Evolutionary conservation across 2,113 vertebrate species (phyloP).

Genomic region (human): GRCh38 chr11:19941501-19942000

Average conservation of each 20-base stretch:
- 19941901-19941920: background rate
- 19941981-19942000: background rate
- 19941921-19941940: background rate
- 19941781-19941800: background rate
- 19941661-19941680: background rate
- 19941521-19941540: constrained; percentile 12
- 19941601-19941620: constrained; percentile 13
- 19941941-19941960: background rate
- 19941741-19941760: background rate
- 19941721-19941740: background rate
- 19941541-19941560: background rate
- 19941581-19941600: constrained; percentile 49
- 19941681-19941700: background rate
- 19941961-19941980: background rate
- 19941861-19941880: background rate
- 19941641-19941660: background rate
- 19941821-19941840: constrained; percentile 1
- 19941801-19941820: background rate
- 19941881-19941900: background rate
- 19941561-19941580: background rate
- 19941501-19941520: background rate
- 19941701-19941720: background rate
- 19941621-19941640: background rate
- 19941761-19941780: background rate
- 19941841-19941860: background rate